phyloP scores from a whole-genome alignment of 2,113 vertebrate genomes.

The Origma solitaria region DNA sequence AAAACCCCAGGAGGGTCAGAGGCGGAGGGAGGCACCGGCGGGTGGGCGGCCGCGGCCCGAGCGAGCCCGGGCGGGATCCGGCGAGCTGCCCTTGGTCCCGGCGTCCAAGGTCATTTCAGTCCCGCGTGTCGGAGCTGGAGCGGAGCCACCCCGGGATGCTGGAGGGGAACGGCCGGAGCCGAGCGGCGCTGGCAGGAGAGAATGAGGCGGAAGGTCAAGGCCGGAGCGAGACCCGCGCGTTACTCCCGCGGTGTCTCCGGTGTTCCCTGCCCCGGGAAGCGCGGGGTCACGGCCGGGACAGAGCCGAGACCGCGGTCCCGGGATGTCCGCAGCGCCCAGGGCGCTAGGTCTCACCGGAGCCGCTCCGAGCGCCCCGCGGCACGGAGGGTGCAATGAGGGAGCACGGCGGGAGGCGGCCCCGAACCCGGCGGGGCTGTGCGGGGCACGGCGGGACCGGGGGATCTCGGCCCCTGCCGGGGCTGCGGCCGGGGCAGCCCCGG shows the following conservation, averaged over 20 bases:
- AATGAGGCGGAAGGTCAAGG: background rate
- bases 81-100: conserved; percentile 28
- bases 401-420: background rate
- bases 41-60: background rate
- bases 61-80: background rate
- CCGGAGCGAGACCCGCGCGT: background rate
- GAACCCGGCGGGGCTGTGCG: background rate
- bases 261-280: background rate
- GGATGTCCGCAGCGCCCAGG: background rate
- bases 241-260: background rate
- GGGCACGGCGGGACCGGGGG: background rate
- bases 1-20: background rate
- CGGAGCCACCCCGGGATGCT: conserved; percentile 17
- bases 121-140: conserved; percentile 28
- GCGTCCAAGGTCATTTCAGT: conserved; percentile 41
- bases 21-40: background rate
- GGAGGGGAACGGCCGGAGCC: background rate
- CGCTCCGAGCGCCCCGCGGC: background rate
- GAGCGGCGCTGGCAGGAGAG: background rate
- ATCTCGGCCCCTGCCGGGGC: background rate
- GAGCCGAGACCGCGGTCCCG: background rate
- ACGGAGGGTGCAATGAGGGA: too few species aligned
- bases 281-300: background rate
- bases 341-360: background rate
- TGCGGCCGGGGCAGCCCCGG: background rate